Conservation (phyloP, 1,140 invertebrate species). For the Hylaeus anthracinus region DNA sequence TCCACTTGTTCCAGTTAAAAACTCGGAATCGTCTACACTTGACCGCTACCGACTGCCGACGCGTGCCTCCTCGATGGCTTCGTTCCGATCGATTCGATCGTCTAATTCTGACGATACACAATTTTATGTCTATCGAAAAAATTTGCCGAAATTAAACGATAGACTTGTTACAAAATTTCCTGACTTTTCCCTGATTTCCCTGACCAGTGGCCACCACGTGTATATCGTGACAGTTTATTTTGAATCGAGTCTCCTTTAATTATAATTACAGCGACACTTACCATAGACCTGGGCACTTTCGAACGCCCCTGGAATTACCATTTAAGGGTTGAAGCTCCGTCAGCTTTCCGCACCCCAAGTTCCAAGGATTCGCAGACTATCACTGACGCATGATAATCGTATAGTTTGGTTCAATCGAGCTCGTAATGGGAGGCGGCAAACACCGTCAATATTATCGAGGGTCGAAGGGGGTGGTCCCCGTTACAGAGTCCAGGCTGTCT, state of each 20-base stretch:
- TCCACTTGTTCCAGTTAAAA: conserved; percentile 26
- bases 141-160: too few relatives aligned
- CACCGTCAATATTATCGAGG: conserved; percentile 75
- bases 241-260: too few relatives aligned
- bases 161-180: too few relatives aligned
- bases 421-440: conserved; percentile 78
- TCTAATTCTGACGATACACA: too few relatives aligned
- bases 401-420: conserved; percentile 76
- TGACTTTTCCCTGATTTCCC: too few relatives aligned
- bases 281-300: too few relatives aligned
- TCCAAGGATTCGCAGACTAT: conserved; percentile 42
- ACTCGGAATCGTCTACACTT: not conserved
- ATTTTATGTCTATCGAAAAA: too few relatives aligned
- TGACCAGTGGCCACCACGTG: too few relatives aligned
- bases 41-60: not conserved
- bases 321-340: not conserved
- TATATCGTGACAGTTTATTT: too few relatives aligned
- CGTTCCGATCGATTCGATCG: too few relatives aligned
- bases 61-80: not conserved
- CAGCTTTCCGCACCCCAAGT: not conserved
- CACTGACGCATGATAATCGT: conserved; percentile 77
- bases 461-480: conserved; percentile 56
- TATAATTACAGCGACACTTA: too few relatives aligned
- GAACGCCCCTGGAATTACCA: not conserved
- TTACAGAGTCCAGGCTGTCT: conserved; percentile 35